Percentiles rank a stretch among this genome's conserved stretches.
Conservation (phyloP, 2,113 vertebrate genomes). For the Empidonax traillii region DNA sequence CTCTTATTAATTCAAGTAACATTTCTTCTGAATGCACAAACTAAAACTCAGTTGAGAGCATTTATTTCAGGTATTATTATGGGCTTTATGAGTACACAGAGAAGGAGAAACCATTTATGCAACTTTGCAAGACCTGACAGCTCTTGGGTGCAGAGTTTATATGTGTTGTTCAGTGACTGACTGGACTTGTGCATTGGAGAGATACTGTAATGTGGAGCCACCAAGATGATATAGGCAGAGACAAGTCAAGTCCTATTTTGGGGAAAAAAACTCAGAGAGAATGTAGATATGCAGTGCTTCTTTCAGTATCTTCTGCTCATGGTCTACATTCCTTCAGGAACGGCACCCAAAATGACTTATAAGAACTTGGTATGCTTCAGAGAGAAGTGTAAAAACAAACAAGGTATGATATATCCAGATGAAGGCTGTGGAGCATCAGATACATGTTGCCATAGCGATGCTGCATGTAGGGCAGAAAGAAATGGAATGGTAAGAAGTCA, state of each 20-base stretch:
- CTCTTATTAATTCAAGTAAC: slow-evolving; percentile 1
- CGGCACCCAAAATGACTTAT: not conserved
- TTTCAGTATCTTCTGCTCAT: not conserved
- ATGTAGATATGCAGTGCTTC: too few species aligned
- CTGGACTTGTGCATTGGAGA: not conserved
- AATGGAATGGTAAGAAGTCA: not conserved
- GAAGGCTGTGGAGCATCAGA: not conserved
- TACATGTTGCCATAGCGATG: not conserved
- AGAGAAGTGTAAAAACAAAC: not conserved
- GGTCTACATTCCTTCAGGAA: not conserved
- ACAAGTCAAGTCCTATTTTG: not conserved
- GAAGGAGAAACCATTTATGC: not conserved
- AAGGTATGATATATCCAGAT: not conserved
- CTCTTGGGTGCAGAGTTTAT: not conserved
- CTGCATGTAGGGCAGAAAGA: not conserved
- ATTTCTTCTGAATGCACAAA: not conserved
- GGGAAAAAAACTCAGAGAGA: not conserved
- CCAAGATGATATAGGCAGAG: not conserved
- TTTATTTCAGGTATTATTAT: not conserved
- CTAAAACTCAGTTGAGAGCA: not conserved
- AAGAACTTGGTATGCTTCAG: not conserved
- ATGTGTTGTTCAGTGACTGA: not conserved
- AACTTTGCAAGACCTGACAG: rapidly evolving
- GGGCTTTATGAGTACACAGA: not conserved
- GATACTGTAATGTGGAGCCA: rapidly evolving